phyloP scores from a whole-genome alignment of 2,797 vertebrate species.

The Acropternis orthonyx region DNA sequence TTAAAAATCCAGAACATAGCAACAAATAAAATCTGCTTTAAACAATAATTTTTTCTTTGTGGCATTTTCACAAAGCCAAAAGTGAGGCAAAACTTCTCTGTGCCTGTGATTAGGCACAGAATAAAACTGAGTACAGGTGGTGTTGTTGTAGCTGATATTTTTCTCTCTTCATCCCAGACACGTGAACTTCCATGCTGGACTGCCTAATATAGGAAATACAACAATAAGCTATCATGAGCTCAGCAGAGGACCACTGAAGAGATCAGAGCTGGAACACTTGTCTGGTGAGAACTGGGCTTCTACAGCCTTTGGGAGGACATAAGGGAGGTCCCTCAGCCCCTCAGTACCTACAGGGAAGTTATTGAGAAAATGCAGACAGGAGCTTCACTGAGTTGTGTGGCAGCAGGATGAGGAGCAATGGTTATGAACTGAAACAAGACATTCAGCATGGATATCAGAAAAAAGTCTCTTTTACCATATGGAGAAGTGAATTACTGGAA shows the following conservation, averaged over 20 bases:
- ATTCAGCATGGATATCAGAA: neutral
- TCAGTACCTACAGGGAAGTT: neutral
- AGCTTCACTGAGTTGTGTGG: neutral
- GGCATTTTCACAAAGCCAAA: neutral
- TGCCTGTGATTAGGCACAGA: neutral
- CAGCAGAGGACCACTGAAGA: neutral
- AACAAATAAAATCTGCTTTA: neutral
- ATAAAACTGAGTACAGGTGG: neutral
- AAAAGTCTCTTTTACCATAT: neutral
- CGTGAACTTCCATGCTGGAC: neutral
- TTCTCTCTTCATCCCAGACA: neutral
- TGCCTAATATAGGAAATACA: neutral
- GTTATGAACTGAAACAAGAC: neutral
- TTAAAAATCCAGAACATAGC: neutral
- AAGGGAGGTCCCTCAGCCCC: neutral
- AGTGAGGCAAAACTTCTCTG: neutral
- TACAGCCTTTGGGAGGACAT: neutral
- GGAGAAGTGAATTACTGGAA: neutral
- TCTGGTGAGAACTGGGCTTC: neutral
- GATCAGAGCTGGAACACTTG: neutral
- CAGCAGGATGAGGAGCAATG: neutral
- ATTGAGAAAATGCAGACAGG: neutral
- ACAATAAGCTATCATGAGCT: accelerated
- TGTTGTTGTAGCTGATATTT: neutral
- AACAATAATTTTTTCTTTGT: neutral